Base-by-base conservation (phyloP, 2,797 vertebrate genomes). In the Acrossocheilus fasciatus region DNA sequence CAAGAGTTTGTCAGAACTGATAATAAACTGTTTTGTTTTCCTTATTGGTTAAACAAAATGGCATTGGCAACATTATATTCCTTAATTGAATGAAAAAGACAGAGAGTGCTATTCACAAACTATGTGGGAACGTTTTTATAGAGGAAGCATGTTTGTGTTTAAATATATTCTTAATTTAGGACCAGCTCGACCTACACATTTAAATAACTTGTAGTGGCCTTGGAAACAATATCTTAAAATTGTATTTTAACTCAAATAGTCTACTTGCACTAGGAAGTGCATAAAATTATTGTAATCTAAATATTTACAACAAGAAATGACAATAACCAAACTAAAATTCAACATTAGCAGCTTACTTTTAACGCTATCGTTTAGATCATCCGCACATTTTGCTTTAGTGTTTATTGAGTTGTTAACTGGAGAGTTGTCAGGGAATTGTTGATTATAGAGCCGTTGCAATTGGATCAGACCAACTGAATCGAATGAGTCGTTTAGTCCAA, bases 11-110 rank as follows among this genome's bases (percentile, higher is more conserved):
- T 39, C 47, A 12, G 45, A 77, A 68, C n/a, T 84, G 18, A 77
- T 68, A 54, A 68, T 77, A 66, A 45, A 54, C 62, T 17, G 23
- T 84, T 84, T 76, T 26, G 47, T 54, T 84, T 69, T 77, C 45
- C 41, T n/a, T 54, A 39, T 66, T 50, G 26, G 20, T 59, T 75
- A 64, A 76, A 64, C 43, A 39, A 83, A 62, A 50, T 52, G 20
- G 14, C 43, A 14, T 11, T 68, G 59, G 43, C 30, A 66, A 34
- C 30, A 39, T 66, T 50, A 68, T 54, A 47, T 68, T 77, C 23
- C 73, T 64, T 84, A 69, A 54, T 66, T 83, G 41, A 83, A 83
- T 50, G 14, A 72, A 45, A 9, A 15, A 57, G 6, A 34, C 2
- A 62, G 10, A 50, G 15, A 17, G 7, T 50, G 57, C 41, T 41